Evolutionary conservation across 1,140 invertebrate genomes (phyloP).

Genomic region (Condylostylus longicornis): DNA sequence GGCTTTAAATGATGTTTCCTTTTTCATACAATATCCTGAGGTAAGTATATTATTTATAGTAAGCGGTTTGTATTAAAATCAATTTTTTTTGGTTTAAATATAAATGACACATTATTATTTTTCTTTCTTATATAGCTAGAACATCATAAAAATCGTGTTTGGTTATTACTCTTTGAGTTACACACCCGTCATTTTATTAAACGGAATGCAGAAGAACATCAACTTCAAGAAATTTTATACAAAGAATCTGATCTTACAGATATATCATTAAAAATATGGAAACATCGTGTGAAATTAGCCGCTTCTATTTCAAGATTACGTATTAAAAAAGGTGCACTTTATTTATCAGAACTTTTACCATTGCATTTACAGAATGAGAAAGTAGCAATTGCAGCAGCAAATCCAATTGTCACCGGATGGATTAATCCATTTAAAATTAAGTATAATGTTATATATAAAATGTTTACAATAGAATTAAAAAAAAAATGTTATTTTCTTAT

Average conservation of each 20-base stretch:
- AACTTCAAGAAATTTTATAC: slow-evolving; percentile 31
- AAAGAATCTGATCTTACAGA: slow-evolving; percentile 32
- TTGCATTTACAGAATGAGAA: slow-evolving; percentile 48
- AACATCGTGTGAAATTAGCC: slow-evolving; percentile 45
- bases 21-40: slow-evolving; percentile 41
- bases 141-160: slow-evolving; percentile 34
- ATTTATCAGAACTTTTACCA: slow-evolving; percentile 48
- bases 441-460: slow-evolving; percentile 23
- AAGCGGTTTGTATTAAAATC: neutral
- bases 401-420: slow-evolving; percentile 53
- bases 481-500: neutral
- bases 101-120: neutral
- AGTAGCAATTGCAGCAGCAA: slow-evolving; percentile 40
- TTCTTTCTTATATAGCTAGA: slow-evolving; percentile 21
- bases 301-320: slow-evolving; percentile 53
- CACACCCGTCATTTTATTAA: slow-evolving; percentile 41
- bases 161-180: slow-evolving; percentile 47
- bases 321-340: slow-evolving; percentile 51
- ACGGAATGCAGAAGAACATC: slow-evolving; percentile 25
- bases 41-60: slow-evolving; percentile 26
- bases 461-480: neutral
- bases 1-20: slow-evolving; percentile 45
- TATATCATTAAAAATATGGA: slow-evolving; percentile 36
- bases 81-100: slow-evolving; percentile 1
- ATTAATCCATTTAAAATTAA: slow-evolving; percentile 54